These are phyloP conservation scores for Odontamblyopus lacepedii DNA, from an alignment of 2,797 vertebrate species.

Conservation along the genomic window DNA sequence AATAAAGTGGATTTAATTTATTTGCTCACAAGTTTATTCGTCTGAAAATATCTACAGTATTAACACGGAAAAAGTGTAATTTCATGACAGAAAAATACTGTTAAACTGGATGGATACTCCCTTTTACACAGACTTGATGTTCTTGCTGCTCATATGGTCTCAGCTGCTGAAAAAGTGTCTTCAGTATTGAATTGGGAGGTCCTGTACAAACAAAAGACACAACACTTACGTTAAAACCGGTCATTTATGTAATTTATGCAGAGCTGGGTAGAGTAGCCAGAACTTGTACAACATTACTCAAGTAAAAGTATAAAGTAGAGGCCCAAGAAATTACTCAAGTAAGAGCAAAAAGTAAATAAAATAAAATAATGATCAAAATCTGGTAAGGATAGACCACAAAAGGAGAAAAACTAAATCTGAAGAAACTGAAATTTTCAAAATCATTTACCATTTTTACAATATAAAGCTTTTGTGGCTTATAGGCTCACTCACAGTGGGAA, in stretches of 20 bases:
- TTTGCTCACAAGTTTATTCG: neutral
- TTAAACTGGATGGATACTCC: conserved; percentile 24
- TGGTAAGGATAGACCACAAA: no score
- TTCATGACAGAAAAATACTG: neutral
- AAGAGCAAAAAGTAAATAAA: no score
- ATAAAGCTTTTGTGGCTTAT: no score
- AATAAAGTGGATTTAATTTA: neutral
- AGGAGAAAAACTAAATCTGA: no score
- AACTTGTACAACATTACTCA: neutral
- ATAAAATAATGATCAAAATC: no score
- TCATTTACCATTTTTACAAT: no score
- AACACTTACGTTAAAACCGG: neutral
- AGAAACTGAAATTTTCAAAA: no score
- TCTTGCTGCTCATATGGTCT: conserved; percentile 40
- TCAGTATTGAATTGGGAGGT: conserved; percentile 45
- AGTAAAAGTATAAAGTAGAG: neutral
- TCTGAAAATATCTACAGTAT: neutral
- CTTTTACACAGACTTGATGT: neutral
- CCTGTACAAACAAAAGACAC: neutral
- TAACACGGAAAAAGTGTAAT: neutral
- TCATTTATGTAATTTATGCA: neutral
- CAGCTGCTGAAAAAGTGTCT: conserved; percentile 61
- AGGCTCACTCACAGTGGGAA: neutral
- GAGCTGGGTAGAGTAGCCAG: neutral
- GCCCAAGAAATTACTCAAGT: no score